Conservation (phyloP, 2,888 invertebrate species). For the Villa cingulata region DNA sequence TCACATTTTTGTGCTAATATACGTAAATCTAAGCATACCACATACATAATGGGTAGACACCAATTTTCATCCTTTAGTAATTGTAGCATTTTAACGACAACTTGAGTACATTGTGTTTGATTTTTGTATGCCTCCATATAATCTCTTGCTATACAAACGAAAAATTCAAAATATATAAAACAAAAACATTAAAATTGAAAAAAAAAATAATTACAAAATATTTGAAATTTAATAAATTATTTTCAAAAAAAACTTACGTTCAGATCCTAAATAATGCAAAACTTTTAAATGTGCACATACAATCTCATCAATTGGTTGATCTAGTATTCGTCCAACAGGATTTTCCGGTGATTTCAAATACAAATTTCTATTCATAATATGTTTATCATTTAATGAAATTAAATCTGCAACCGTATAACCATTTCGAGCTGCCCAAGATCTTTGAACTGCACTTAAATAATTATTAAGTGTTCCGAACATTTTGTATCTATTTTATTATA, state of each 20-base stretch:
- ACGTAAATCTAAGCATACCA: slow-evolving; percentile 76
- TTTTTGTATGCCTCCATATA: slow-evolving; percentile 59
- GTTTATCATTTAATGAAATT: slow-evolving; percentile 55
- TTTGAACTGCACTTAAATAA: slow-evolving; percentile 39
- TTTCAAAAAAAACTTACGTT: slow-evolving; percentile 33
- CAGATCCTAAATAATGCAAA: slow-evolving; percentile 36
- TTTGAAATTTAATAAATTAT: no score
- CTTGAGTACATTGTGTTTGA: slow-evolving; percentile 64
- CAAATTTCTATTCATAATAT: slow-evolving; percentile 54
- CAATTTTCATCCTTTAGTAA: slow-evolving; percentile 90
- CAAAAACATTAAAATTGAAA: background rate
- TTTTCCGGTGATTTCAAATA: slow-evolving; percentile 56
- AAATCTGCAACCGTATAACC: slow-evolving; percentile 46
- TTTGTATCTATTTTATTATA: slow-evolving; percentile 12
- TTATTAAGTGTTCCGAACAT: slow-evolving; percentile 30
- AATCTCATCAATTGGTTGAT: slow-evolving; percentile 62
- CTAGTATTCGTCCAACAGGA: slow-evolving; percentile 53
- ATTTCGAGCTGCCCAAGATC: slow-evolving; percentile 48
- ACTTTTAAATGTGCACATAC: slow-evolving; percentile 60
- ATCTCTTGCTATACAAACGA: slow-evolving; percentile 36
- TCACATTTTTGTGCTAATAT: slow-evolving; percentile 73
- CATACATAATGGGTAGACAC: slow-evolving; percentile 88
- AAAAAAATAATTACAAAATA: background rate
- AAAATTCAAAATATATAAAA: slow-evolving; percentile 9
- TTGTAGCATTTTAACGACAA: slow-evolving; percentile 70